Base-by-base conservation (phyloP, 2,888 invertebrate genomes). In the Brachypalpus laphriformis region DNA sequence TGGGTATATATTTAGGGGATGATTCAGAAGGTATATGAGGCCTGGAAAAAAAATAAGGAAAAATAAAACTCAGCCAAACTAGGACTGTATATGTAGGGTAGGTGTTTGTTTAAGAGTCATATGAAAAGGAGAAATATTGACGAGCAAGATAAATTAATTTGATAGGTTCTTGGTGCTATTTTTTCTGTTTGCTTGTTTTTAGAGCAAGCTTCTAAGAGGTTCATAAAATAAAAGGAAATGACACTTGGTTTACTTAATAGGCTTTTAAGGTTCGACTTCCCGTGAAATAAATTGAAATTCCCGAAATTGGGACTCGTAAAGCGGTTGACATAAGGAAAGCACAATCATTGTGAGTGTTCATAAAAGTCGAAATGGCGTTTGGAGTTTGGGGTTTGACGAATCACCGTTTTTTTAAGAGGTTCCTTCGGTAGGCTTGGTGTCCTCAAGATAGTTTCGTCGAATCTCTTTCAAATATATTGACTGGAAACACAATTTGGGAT, bases 131-230 rank as follows among this genome's bases (percentile, higher is more conserved):
- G 42, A 34, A 42, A 54, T 74, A 65, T 74, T 74, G 75, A 75
- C 45, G 47, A 18, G 57, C 45, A 47, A 40, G 75, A 56, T 57
- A 65, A 65, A 65, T 65, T 75, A 75, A 65, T 75, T 65, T 65
- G 56, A 75, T 56, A 31, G 65, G 8, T 54, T 11, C 20, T 74
- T 14, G 49, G 37, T 40, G 25, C 6, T 14, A 1, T n/a, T 40
- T 9, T 49, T 45, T 31, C 4, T n/a, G 31, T 8, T 14, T 34
- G 7, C 22, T 71, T 47, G 47, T 16, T 28, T 42, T 16, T 25
- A 28, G 59, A 22, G 34, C 45, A 22, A 14, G 40, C 37, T 51
- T 40, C 16, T 37, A 11, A 54, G 7, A 28, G 20, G 40, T 20
- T 25, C 72, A 54, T 72, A 63, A 72, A 72, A 63, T 20, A 37